Conservation (phyloP, 2,797 vertebrate species). For the Gymnoscopelus braueri region DNA sequence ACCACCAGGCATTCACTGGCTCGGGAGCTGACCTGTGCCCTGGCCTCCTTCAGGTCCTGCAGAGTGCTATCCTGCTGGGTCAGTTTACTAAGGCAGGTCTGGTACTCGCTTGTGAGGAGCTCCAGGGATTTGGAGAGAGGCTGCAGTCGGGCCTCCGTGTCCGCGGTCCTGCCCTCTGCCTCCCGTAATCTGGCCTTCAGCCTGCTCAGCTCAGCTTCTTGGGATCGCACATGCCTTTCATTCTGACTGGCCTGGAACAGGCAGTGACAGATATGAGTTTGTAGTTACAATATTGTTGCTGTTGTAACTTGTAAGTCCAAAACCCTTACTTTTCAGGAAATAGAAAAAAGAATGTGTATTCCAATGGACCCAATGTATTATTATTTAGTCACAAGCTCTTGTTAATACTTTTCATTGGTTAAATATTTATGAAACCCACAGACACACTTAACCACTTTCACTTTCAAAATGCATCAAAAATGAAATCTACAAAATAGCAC, state of each 20-base stretch:
- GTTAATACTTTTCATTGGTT: too few relatives aligned
- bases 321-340: too few relatives aligned
- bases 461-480: too few relatives aligned
- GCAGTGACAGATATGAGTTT: neutral
- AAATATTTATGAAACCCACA: too few relatives aligned
- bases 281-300: neutral
- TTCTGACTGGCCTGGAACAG: conserved; percentile 68
- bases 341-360: too few relatives aligned
- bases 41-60: conserved; percentile 70
- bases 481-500: too few relatives aligned
- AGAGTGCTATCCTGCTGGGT: conserved; percentile 70
- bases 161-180: conserved; percentile 60
- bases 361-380: too few relatives aligned
- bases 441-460: too few relatives aligned
- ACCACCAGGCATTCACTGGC: neutral
- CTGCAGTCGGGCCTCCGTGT: conserved; percentile 65
- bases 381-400: too few relatives aligned
- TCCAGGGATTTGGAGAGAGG: conserved; percentile 69
- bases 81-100: conserved; percentile 71
- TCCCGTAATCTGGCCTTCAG: conserved; percentile 62
- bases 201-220: conserved; percentile 56
- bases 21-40: conserved; percentile 63
- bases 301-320: neutral
- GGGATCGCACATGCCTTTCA: conserved; percentile 64
- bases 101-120: conserved; percentile 77